These are phyloP conservation scores for Spodoptera frugiperda DNA, from an alignment of 1,140 invertebrate species.

Conservation along the genomic window DNA sequence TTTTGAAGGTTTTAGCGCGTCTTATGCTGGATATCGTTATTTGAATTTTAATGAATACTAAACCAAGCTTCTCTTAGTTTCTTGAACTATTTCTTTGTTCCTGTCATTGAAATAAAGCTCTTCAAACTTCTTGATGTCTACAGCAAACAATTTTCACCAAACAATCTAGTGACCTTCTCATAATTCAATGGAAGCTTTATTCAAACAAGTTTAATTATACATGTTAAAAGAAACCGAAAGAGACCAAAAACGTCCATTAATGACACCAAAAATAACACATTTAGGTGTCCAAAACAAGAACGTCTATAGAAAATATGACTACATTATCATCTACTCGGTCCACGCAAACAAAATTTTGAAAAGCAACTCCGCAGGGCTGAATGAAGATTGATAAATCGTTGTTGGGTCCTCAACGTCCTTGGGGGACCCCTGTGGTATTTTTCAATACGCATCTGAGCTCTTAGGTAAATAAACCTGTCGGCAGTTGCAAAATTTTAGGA, in stretches of 20 bases:
- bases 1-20: too few relatives aligned
- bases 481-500: conserved; percentile 4
- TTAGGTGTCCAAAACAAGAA: background rate
- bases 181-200: too few relatives aligned
- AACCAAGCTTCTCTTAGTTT: too few relatives aligned
- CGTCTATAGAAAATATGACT: conserved; percentile 13
- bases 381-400: conserved; percentile 43
- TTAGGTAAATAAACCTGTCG: conserved; percentile 40
- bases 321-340: conserved; percentile 1
- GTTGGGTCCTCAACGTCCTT: conserved; percentile 21
- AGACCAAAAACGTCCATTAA: background rate
- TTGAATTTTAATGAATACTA: too few relatives aligned
- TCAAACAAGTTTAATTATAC: too few relatives aligned
- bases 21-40: too few relatives aligned
- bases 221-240: too few relatives aligned
- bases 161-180: too few relatives aligned
- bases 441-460: conserved; percentile 30
- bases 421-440: conserved; percentile 15
- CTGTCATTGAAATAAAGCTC: too few relatives aligned
- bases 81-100: too few relatives aligned
- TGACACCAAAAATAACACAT: background rate
- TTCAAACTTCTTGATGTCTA: too few relatives aligned
- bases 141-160: too few relatives aligned
- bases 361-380: conserved; percentile 11
- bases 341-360: conserved; percentile 29